Conservation (phyloP, 2,113 vertebrate genomes). For the Dasypus novemcinctus region DNA sequence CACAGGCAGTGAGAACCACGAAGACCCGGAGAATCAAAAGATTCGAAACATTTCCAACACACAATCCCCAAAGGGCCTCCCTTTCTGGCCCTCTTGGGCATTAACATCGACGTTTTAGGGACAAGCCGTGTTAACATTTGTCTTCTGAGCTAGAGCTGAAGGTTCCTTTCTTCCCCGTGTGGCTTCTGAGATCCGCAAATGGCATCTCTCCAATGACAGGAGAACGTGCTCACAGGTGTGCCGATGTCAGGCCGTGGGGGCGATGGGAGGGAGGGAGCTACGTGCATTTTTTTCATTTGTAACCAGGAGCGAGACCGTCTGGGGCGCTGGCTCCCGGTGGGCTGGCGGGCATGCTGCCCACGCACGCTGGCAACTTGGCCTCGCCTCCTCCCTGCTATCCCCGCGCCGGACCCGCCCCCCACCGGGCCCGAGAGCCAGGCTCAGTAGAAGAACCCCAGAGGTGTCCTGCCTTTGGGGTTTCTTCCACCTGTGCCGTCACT, state of each 20-base stretch:
- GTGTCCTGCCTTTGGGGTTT: background rate
- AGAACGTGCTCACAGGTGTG: slow-evolving; percentile 14
- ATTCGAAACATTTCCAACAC: background rate
- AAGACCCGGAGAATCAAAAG: background rate
- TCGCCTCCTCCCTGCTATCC: background rate
- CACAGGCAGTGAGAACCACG: background rate
- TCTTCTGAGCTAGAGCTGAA: background rate
- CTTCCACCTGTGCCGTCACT: background rate
- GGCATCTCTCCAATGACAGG: background rate
- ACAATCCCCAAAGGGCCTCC: background rate
- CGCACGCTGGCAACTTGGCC: background rate
- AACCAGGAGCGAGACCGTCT: background rate
- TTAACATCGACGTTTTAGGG: slow-evolving; percentile 1
- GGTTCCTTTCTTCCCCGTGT: background rate
- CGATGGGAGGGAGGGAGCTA: background rate
- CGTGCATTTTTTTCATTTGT: slow-evolving; percentile 29
- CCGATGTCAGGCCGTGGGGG: background rate
- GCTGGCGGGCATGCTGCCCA: background rate
- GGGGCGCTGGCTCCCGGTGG: background rate
- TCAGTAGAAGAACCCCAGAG: background rate
- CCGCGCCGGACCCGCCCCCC: background rate
- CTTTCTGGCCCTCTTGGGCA: background rate
- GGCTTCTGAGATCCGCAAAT: background rate
- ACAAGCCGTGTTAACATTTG: background rate
- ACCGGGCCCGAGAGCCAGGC: background rate